Conservation (phyloP, 1,140 invertebrate genomes). For the Paralvinella palmiformis region DNA sequence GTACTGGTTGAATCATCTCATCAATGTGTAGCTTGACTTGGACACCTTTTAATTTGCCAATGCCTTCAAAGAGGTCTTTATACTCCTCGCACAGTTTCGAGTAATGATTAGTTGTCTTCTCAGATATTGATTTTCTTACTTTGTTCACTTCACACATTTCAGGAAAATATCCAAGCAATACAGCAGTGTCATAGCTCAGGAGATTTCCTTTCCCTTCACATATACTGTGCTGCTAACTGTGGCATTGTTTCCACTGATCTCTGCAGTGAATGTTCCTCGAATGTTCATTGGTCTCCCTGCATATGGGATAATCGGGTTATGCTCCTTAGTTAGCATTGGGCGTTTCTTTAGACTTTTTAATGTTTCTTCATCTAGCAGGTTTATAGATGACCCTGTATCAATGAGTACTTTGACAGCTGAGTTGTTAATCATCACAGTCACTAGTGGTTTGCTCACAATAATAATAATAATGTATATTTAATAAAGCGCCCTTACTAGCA, state of each 20-base stretch:
- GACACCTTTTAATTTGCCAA: constrained; percentile 16
- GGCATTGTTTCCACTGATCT: background rate
- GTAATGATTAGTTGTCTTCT: background rate
- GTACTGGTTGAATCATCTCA: constrained; percentile 21
- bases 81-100: constrained; percentile 1
- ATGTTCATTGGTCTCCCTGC: constrained; percentile 4
- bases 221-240: constrained; percentile 5
- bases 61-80: constrained; percentile 10
- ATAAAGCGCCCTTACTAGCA: too few species aligned
- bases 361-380: background rate
- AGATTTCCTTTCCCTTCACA: constrained; percentile 2
- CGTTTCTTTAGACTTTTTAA: background rate
- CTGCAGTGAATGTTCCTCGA: background rate
- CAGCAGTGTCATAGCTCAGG: constrained; percentile 2
- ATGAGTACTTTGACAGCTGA: background rate
- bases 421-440: constrained; percentile 3
- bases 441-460: constrained; percentile 5
- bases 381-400: background rate
- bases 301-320: constrained; percentile 3
- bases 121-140: background rate
- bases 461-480: too few species aligned
- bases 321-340: background rate
- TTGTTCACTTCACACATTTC: constrained; percentile 1
- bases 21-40: constrained; percentile 29
- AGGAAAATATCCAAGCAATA: background rate